These are phyloP conservation scores for Pimephales promelas DNA, from an alignment of 2,113 vertebrate genomes.

Conservation along the genomic window DNA sequence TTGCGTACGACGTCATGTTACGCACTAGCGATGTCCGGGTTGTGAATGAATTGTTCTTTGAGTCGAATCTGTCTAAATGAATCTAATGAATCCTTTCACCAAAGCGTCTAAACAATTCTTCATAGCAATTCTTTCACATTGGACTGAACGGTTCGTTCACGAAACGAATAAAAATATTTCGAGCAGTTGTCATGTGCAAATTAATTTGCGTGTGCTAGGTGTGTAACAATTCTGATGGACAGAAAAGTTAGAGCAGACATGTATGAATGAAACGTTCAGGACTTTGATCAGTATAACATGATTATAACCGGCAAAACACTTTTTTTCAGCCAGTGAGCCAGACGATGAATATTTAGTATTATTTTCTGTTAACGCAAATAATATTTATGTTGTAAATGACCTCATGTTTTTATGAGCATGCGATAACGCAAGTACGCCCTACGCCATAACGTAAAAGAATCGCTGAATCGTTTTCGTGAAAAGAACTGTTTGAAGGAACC, in stretches of 20 bases:
- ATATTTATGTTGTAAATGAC: background rate
- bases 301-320: background rate
- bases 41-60: background rate
- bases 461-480: background rate
- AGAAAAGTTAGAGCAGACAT: background rate
- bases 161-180: background rate
- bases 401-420: background rate
- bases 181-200: too few species aligned
- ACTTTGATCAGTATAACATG: background rate
- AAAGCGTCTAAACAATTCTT: background rate
- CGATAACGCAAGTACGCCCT: background rate
- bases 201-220: too few species aligned
- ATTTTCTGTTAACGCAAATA: background rate
- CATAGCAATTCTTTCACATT: too few species aligned
- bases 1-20: constrained; percentile 14
- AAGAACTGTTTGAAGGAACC: background rate
- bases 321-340: too few species aligned
- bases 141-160: background rate
- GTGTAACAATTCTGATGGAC: background rate
- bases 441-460: background rate
- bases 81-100: background rate
- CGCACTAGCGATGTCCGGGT: background rate
- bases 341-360: background rate
- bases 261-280: background rate
- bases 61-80: background rate